Conservation (phyloP, 37 sponge, comb jelly and placozoan genomes). For the Tethya wilhelma region DNA sequence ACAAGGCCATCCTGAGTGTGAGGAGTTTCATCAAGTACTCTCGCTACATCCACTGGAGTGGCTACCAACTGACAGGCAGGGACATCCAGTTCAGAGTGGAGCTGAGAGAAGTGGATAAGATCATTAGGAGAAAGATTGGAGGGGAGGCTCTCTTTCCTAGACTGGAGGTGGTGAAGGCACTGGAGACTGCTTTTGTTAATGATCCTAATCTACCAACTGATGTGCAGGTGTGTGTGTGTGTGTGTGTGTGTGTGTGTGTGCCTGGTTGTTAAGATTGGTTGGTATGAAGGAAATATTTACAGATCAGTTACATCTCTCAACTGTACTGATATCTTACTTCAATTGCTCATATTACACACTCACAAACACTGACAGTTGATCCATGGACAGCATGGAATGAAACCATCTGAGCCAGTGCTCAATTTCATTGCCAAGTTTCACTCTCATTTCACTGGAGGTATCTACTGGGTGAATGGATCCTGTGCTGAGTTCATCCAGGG, state of each 20-base stretch:
- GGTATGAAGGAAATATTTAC: background rate
- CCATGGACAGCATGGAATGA: conserved; percentile 28
- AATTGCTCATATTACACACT: background rate
- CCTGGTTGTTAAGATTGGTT: background rate
- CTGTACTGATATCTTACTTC: background rate
- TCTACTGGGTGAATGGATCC: conserved; percentile 42
- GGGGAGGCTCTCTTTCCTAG: conserved; percentile 41
- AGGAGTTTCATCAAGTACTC: conserved; percentile 73
- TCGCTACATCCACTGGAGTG: conserved; percentile 77
- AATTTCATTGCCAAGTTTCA: conserved; percentile 34
- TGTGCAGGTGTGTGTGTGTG: conserved; percentile 52
- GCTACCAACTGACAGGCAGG: conserved; percentile 81
- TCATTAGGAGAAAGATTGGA: conserved; percentile 1
- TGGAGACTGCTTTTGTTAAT: conserved; percentile 48
- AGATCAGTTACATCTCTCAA: background rate
- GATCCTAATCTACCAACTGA: conserved; percentile 17
- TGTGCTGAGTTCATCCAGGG: conserved; percentile 4
- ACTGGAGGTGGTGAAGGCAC: conserved; percentile 42
- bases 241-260: background rate
- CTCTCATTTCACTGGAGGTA: conserved; percentile 45
- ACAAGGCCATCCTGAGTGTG: conserved; percentile 73
- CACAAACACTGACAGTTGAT: conserved; percentile 21
- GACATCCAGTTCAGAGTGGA: conserved; percentile 41
- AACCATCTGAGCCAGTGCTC: conserved; percentile 36
- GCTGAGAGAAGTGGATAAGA: background rate